Evolutionary conservation across 2,797 vertebrate genomes (phyloP), one percentile per base, ranked within the genome.

Genomic region (Phalanger gymnotis): DNA sequence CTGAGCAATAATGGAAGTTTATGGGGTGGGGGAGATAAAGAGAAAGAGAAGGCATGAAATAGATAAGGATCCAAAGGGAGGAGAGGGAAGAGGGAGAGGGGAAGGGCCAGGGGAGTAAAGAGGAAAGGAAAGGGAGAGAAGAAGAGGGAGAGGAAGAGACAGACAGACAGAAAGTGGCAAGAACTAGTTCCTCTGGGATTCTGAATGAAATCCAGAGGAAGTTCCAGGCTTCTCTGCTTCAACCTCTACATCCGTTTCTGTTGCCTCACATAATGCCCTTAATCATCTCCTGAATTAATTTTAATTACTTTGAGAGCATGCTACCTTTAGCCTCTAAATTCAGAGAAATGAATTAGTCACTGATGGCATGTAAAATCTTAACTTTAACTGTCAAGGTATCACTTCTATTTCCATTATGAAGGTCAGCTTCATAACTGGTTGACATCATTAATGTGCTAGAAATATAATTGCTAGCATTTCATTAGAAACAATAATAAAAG

Each of bases 401-500:
- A 27, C 95, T 94, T 94, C 91, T 51, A 81, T 34, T 87, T 90
- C 53, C 54, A 73, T 96, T 58, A 53, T 90, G 57, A 92, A 92
- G 91, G 93, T 47, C 47, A 94, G 93, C 47, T 58, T 56, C 87
- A 10, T 93, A 92, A 54, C 81, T 92, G 92, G 58, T 6, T 6
- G 40, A 55, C 34, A 16, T 28, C 58, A 53, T 91, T 54, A 81
- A 93, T 94, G 92, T 40, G 53, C 53, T 92, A 54, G 92, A 87
- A 95, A 95, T 90, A 56, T 54, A 95, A 96, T 91, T 94, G 91
- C 89, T 95, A 47, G 90, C 93, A 51, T 40, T 90, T 96, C 91
- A 94, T 90, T 95, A 92, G 40, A 89, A 94, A 58, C 66, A 66
- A 94, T 11, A 93, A 58, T 6, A 87, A 93, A 94, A 27, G 31